These are phyloP conservation scores for Morpho achilles DNA, from an alignment of 2,888 invertebrate genomes.

Conservation along the genomic window DNA sequence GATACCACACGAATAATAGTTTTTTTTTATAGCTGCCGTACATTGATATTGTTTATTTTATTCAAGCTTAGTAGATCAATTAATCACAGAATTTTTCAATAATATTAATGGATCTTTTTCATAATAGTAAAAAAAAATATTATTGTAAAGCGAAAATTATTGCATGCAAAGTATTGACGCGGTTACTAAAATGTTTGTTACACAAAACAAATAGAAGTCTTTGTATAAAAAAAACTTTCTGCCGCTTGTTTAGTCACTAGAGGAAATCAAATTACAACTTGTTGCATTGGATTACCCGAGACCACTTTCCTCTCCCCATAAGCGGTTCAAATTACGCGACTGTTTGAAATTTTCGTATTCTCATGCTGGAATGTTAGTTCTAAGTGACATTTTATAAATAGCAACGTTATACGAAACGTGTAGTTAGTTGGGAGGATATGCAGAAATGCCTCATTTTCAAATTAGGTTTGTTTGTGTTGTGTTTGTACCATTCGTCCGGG, in stretches of 20 bases:
- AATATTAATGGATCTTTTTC: too few relatives aligned
- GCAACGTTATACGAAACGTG: constrained; percentile 22
- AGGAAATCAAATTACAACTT: constrained; percentile 35
- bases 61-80: too few relatives aligned
- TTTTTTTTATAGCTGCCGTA: too few relatives aligned
- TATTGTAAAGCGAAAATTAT: too few relatives aligned
- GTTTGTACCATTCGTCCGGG: neutral
- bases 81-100: too few relatives aligned
- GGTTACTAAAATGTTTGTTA: neutral
- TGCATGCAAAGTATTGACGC: too few relatives aligned
- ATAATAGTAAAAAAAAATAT: too few relatives aligned
- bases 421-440: constrained; percentile 28
- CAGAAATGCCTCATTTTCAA: constrained; percentile 29
- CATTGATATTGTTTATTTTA: too few relatives aligned
- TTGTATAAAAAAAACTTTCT: constrained; percentile 15
- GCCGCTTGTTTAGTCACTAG: constrained; percentile 27
- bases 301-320: constrained; percentile 34
- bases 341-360: constrained; percentile 25
- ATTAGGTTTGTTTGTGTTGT: constrained; percentile 26
- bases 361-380: constrained; percentile 3
- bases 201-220: constrained; percentile 1
- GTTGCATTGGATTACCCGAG: constrained; percentile 31
- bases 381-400: constrained; percentile 14
- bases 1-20: too few relatives aligned
- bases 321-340: constrained; percentile 26